phyloP scores from a whole-genome alignment of 1,140 invertebrate species.

The Chironomus striatipennis region DNA sequence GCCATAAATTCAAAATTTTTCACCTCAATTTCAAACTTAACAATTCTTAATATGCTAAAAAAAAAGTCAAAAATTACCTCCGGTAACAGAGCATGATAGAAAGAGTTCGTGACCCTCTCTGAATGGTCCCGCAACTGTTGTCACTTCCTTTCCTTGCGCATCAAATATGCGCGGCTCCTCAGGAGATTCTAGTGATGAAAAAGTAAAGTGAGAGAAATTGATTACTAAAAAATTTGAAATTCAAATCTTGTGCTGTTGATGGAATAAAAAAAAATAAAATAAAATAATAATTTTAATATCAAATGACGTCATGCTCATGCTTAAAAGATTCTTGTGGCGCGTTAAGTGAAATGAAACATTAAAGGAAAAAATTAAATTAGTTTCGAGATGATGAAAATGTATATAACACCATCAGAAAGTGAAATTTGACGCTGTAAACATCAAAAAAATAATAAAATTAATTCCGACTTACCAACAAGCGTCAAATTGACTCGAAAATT shows the following conservation, averaged over 20 bases:
- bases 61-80: conserved; percentile 55
- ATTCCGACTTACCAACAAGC: conserved; percentile 63
- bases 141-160: conserved; percentile 65
- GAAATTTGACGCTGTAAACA: no score
- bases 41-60: no score
- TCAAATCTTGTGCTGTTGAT: neutral
- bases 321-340: no score
- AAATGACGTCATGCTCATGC: no score
- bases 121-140: conserved; percentile 67
- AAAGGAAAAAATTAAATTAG: no score
- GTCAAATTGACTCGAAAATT: conserved; percentile 78
- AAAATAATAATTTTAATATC: no score
- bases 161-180: conserved; percentile 70
- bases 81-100: conserved; percentile 71
- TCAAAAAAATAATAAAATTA: no score
- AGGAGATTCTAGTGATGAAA: conserved; percentile 64
- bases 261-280: no score
- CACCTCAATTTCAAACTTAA: no score
- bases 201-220: conserved; percentile 25
- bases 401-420: no score
- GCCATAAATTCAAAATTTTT: no score
- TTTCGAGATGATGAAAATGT: neutral
- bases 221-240: conserved; percentile 16
- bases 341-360: no score
- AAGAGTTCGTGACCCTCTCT: conserved; percentile 70